phyloP scores from a whole-genome alignment of 1,140 invertebrate species.

The Lepidurus apus region DNA sequence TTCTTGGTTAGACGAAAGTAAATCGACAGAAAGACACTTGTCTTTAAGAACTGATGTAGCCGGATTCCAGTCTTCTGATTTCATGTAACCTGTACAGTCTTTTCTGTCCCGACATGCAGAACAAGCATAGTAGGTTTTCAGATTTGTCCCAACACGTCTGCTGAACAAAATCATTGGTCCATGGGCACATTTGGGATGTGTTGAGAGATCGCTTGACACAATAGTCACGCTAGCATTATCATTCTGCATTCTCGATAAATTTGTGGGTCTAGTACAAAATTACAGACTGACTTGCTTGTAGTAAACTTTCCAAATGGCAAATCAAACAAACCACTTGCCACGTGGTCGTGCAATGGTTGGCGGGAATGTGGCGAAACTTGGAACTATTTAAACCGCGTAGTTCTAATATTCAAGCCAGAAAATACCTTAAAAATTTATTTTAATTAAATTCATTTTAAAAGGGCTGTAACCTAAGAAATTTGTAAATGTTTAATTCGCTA shows the following conservation, averaged over 20 bases:
- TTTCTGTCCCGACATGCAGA: conserved; percentile 70
- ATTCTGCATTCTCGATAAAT: background rate
- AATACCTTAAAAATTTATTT: no score
- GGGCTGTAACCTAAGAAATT: no score
- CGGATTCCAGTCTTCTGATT: conserved; percentile 5
- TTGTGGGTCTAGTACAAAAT: no score
- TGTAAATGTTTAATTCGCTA: no score
- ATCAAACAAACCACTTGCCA: no score
- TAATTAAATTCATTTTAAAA: no score
- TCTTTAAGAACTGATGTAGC: background rate
- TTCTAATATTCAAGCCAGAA: no score
- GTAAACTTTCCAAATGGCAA: no score
- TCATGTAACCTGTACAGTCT: conserved; percentile 45
- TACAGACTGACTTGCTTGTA: no score
- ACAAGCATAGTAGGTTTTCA: conserved; percentile 64
- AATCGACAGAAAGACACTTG: background rate
- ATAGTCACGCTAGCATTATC: background rate
- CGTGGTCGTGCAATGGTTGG: no score
- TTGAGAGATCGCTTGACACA: background rate
- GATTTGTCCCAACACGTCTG: background rate
- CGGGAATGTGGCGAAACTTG: no score
- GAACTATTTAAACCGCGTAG: no score
- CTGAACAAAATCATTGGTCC: background rate
- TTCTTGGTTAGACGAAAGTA: background rate
- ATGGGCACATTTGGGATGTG: background rate